Base-by-base conservation (phyloP, 2,888 invertebrate genomes). In the Globia sparganii region DNA sequence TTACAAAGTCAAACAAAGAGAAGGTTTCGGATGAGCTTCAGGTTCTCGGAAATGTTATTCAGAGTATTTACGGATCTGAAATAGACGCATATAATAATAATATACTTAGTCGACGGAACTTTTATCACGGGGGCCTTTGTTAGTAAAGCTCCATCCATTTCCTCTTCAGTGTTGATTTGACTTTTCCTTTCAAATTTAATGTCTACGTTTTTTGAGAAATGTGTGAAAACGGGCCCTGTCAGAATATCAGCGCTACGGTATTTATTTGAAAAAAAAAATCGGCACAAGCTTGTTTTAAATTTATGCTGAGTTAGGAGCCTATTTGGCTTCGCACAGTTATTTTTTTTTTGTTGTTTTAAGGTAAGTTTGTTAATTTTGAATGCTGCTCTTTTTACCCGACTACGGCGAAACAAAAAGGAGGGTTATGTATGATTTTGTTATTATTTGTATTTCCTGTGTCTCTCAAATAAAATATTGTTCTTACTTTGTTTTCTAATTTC, bases 1-100 rank as follows among this genome's bases (percentile, higher is more conserved):
- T 83, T 62, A 64, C 25, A 43, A 78, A 74, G 69, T 83, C 71
- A 34, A 43, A 67, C 65, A 81, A 78, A 79, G 46, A 37, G 59
- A 80, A 56, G 46, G 53, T 31, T 82, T 67, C 43, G 43, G 59
- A 81, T 43, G 40, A 61, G 34, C 28, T 77, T 75, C 56, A 34
- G 46, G 68, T 66, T 61, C 25, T 25, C 37, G 78, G 83, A 72
- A 82, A 78, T 53, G 53, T 81, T 76, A 15, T 77, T 77, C 11
- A 25, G 2, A 49, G 28, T 77, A 71, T 67, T 61, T 37, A 37
- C 34, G 65, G 40, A 65, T 81, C 34, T 65, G 69, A 34, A 34
- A 59, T 31, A 58, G 28, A 75, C 53, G 66, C 40, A 31, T 56
- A 56, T 46, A n/a, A 70, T 73, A 49, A 59, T 78, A 15, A 34